Evolutionary conservation across 2,888 invertebrate species (phyloP), one percentile per base, ranked within the genome.

Genomic region (Acleris emargana): DNA sequence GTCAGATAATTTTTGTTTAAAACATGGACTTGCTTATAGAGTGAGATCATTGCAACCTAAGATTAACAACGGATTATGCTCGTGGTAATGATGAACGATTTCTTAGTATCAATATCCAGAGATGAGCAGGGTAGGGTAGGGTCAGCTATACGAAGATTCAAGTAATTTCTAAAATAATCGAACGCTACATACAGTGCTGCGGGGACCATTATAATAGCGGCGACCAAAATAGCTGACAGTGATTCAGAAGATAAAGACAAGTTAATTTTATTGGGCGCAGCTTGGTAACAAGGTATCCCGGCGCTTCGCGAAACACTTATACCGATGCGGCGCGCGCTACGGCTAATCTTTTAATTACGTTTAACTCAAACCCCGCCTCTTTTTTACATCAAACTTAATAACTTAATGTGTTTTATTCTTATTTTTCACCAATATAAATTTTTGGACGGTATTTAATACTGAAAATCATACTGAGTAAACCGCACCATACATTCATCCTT

Each of bases 291-390:
- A 57, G 57, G 60, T 61, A 51, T 57, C 55, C 60, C 58, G 53
- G 64, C 62, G 62, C 69, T 61, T 69, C 70, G 70, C 62, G 73
- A 72, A 74, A 73, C 67, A 69, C 71, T 75, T 75, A 71, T 70
- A 53, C 58, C 69, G 57, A 64, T 67, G 64, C 67, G 67, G 61
- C 64, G 62, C 63, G 69, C 63, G 69, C 67, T 72, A 72, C 70
- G 68, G 72, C 70, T 71, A 71, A 72, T 70, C 69, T 62, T 69
- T 73, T 73, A 73, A 68, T 68, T 68, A 60, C 70, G 67, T 66
- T 71, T 71, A 68, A 66, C 58, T 57, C 60, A 51, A 45, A 51
- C 61, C 54, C 32, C 32, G 32, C 0, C 32, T 28, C 54, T 50
- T 42, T 45, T 64, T 55, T 66, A 55, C 20, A 1, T 32, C 7